A percentile compares a stretch with the other conserved stretches of the same genome.
Conservation (phyloP, 2,113 vertebrate species). For the Lepisosteus osseus region DNA sequence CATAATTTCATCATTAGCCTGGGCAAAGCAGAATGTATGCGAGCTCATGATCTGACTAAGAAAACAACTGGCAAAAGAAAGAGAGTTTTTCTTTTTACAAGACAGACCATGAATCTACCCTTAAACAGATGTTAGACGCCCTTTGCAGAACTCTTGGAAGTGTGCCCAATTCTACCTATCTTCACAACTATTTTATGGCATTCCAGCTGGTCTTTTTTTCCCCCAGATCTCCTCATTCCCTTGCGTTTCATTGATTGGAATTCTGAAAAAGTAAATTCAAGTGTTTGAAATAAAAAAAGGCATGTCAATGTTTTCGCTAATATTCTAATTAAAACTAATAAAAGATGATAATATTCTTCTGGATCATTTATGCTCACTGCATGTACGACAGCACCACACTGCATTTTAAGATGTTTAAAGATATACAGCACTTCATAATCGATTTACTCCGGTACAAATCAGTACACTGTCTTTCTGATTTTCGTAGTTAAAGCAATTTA, state of each 20-base stretch:
- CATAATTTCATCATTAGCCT: background rate
- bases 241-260: conserved; percentile 10
- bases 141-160: conserved; percentile 82
- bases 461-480: too few species aligned
- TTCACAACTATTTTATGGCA: conserved; percentile 88
- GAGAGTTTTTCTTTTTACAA: conserved; percentile 74
- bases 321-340: conserved; percentile 8
- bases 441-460: too few species aligned
- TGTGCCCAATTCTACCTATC: conserved; percentile 86
- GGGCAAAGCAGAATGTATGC: conserved; percentile 36
- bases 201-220: conserved; percentile 80
- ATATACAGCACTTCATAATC: background rate
- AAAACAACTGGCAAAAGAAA: conserved; percentile 52
- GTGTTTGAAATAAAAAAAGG: background rate
- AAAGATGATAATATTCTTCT: background rate
- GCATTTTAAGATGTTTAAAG: too few species aligned
- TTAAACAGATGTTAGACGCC: conserved; percentile 87
- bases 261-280: conserved; percentile 9
- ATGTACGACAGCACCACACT: conserved; percentile 8
- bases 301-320: background rate
- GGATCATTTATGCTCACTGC: conserved; percentile 4
- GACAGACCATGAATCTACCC: conserved; percentile 78
- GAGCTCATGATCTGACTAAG: conserved; percentile 61
- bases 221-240: conserved; percentile 15
- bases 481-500: too few species aligned